These are phyloP conservation scores for Peromyscus maniculatus DNA, from an alignment of 2,113 vertebrate species.

Conservation along the genomic window DNA sequence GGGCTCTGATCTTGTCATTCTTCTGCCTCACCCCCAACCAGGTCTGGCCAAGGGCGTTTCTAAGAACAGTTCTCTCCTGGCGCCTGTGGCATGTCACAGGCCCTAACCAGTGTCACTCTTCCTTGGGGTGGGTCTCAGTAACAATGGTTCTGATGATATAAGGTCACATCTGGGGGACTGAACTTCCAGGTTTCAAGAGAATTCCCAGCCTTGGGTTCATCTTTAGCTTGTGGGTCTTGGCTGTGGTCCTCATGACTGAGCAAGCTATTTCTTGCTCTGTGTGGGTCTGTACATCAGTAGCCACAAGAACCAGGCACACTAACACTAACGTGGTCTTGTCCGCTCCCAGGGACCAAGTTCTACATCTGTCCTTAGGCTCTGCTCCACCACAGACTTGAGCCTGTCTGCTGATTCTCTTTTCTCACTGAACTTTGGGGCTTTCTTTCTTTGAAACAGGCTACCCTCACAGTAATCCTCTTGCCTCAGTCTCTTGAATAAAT, in stretches of 20 bases:
- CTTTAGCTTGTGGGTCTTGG: background rate
- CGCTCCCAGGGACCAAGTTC: background rate
- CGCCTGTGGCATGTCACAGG: background rate
- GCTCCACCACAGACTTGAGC: rapidly evolving
- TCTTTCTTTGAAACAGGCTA: background rate
- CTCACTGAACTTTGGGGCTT: background rate
- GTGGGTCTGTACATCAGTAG: background rate
- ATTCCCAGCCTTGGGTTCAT: background rate
- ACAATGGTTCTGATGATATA: background rate
- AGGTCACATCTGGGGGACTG: background rate
- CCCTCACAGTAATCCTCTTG: background rate
- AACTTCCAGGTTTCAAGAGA: background rate
- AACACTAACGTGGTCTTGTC: rapidly evolving
- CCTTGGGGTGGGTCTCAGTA: background rate
- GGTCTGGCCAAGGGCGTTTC: background rate
- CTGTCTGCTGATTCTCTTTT: too few relatives aligned
- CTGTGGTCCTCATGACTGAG: rapidly evolving
- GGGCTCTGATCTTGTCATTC: background rate
- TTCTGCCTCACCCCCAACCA: background rate
- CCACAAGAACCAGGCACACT: rapidly evolving
- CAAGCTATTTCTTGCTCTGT: background rate
- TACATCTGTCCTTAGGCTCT: background rate
- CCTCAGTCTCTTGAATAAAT: background rate
- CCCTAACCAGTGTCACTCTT: background rate
- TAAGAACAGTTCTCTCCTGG: background rate